A percentile compares a stretch with the other conserved stretches of the same genome.
Conservation (phyloP, 2,888 invertebrate species). For the Heteromurus nitidus region DNA sequence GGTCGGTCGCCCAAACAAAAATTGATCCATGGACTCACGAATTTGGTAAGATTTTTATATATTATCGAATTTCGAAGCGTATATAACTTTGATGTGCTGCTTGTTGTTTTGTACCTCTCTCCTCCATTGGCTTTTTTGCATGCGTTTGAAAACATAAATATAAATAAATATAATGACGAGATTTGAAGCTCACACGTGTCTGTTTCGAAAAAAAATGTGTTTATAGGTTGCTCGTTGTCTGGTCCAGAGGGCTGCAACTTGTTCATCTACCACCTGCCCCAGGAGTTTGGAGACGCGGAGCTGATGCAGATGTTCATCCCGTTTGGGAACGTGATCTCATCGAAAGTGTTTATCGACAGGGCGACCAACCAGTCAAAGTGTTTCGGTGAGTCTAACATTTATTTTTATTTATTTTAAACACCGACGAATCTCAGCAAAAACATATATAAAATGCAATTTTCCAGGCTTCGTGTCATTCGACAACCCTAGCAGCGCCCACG, state of each 20-base stretch:
- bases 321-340: conserved; percentile 98
- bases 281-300: conserved; percentile 98
- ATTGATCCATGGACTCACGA: too few species aligned
- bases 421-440: neutral
- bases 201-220: too few species aligned
- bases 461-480: conserved; percentile 93
- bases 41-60: too few species aligned
- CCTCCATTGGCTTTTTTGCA: neutral
- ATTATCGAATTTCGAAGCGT: too few species aligned
- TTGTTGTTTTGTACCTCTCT: too few species aligned
- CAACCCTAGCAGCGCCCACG: conserved; percentile 92
- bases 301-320: conserved; percentile 97
- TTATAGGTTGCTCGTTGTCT: neutral
- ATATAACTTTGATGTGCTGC: too few species aligned
- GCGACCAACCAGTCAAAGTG: conserved; percentile 99
- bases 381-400: conserved; percentile 85
- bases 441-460: neutral
- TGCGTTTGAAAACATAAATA: neutral
- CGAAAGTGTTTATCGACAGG: conserved; percentile 99
- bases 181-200: too few species aligned
- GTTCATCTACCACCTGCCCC: conserved; percentile 99
- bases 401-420: neutral
- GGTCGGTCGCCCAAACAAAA: too few species aligned
- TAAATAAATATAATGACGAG: neutral
- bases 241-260: conserved; percentile 99